Conservation (phyloP, 1,140 invertebrate species). For the Cydia pomonella region DNA sequence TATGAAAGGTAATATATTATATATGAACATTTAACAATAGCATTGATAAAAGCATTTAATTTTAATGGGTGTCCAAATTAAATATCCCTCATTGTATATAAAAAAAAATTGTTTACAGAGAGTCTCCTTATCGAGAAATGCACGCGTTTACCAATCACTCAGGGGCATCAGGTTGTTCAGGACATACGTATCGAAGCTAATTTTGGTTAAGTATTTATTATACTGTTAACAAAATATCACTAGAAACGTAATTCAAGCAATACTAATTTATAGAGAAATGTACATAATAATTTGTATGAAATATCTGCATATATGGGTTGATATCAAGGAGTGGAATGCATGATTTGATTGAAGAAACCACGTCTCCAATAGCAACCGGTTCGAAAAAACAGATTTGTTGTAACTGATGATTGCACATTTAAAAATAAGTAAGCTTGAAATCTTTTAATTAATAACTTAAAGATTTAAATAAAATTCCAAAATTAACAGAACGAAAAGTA, state of each 20-base stretch:
- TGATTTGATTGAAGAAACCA: background rate
- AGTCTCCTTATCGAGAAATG: constrained; percentile 69
- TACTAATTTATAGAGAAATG: constrained; percentile 62
- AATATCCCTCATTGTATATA: background rate
- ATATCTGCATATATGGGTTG: constrained; percentile 44
- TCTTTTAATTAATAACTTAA: too few species aligned
- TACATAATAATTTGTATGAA: constrained; percentile 60
- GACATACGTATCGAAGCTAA: constrained; percentile 72
- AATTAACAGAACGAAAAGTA: background rate
- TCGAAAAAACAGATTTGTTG: too few species aligned
- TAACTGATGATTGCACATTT: too few species aligned
- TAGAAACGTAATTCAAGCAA: constrained; percentile 73
- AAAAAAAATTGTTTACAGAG: constrained; percentile 55
- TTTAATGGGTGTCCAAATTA: too few species aligned
- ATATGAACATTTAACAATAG: too few species aligned
- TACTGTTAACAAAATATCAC: constrained; percentile 66
- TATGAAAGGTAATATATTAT: constrained; percentile 65
- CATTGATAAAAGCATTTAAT: too few species aligned
- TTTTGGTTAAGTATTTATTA: constrained; percentile 42
- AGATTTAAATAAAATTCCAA: constrained; percentile 22
- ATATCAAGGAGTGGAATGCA: background rate
- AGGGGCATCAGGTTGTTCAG: constrained; percentile 73
- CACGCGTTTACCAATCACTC: constrained; percentile 67
- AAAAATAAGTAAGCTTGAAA: too few species aligned
- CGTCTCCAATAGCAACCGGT: background rate